Evolutionary conservation across 92 coral and sea anemone species (phyloP).

Genomic region (Palythoa grandis): DNA sequence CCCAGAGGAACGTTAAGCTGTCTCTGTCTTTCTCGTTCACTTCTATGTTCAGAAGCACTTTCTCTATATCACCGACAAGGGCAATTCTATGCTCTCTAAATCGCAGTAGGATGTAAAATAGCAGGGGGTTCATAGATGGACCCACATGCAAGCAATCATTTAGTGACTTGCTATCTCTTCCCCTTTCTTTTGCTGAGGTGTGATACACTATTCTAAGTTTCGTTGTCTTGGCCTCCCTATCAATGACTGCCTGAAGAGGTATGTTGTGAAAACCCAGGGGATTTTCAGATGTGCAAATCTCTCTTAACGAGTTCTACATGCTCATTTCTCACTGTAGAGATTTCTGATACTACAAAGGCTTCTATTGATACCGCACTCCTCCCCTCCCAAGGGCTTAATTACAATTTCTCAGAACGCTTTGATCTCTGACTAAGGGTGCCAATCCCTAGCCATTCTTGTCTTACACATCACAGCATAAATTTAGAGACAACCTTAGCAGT

Average conservation of each 20-base stretch:
- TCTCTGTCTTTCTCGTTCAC: too few relatives aligned
- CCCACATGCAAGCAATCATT: slow-evolving; percentile 9
- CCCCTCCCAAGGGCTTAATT: slow-evolving; percentile 7
- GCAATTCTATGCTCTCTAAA: not conserved
- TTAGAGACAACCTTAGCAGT: slow-evolving; percentile 20
- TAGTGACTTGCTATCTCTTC: too few relatives aligned
- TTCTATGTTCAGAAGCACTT: not conserved
- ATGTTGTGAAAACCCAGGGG: too few relatives aligned
- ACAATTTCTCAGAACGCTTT: not conserved
- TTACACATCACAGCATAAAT: not conserved
- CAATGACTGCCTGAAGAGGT: too few relatives aligned
- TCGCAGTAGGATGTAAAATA: slow-evolving; percentile 7
- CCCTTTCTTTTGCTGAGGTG: too few relatives aligned
- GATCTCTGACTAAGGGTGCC: slow-evolving; percentile 10
- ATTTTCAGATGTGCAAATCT: too few relatives aligned
- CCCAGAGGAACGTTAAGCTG: too few relatives aligned
- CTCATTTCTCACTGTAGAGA: too few relatives aligned
- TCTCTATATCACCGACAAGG: not conserved
- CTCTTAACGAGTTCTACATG: slow-evolving; percentile 1
- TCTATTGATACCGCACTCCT: slow-evolving; percentile 4
- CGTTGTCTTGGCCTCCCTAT: too few relatives aligned
- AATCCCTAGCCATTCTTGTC: slow-evolving; percentile 17
- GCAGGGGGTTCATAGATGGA: slow-evolving; percentile 28
- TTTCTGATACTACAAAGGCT: not conserved
- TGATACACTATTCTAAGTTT: too few relatives aligned